These are phyloP conservation scores for Tachyglossus aculeatus DNA, from an alignment of 2,797 vertebrate genomes.

Conservation along the genomic window DNA sequence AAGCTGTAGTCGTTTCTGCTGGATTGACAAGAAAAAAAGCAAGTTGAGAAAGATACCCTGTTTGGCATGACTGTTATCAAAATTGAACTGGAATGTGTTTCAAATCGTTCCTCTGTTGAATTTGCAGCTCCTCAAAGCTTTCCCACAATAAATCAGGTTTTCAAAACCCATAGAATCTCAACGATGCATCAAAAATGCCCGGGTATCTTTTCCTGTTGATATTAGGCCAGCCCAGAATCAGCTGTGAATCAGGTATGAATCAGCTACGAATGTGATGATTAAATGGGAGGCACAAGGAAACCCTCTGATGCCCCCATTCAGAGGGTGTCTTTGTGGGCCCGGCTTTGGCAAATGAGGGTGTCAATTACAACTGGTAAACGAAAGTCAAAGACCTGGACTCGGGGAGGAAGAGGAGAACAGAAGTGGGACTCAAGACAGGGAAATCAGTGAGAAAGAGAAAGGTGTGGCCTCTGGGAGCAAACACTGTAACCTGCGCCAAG, in stretches of 20 bases:
- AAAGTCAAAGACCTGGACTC: background rate
- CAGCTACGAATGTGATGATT: slow-evolving; percentile 18
- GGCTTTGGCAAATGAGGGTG: background rate
- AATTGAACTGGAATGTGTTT: slow-evolving; percentile 57
- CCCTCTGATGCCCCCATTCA: background rate
- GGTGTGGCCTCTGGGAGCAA: background rate
- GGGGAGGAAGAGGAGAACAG: background rate
- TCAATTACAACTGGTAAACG: background rate
- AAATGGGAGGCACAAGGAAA: slow-evolving; percentile 22
- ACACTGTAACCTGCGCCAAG: background rate
- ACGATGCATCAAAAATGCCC: slow-evolving; percentile 52
- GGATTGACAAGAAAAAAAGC: slow-evolving; percentile 28
- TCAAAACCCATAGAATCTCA: slow-evolving; percentile 62
- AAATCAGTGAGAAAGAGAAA: rapidly evolving
- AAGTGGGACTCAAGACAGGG: background rate
- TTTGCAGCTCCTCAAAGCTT: slow-evolving; percentile 64
- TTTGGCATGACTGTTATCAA: slow-evolving; percentile 66
- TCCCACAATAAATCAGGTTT: slow-evolving; percentile 69
- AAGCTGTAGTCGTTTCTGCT: slow-evolving; percentile 66
- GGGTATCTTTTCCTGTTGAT: too few species aligned
- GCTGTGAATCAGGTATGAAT: too few species aligned
- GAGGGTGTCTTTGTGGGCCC: background rate
- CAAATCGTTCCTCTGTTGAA: slow-evolving; percentile 63
- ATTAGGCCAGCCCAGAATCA: too few species aligned
- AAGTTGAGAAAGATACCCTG: slow-evolving; percentile 63